These are phyloP conservation scores for Magallana nippona DNA, from an alignment of 2,888 invertebrate species.

Conservation along the genomic window DNA sequence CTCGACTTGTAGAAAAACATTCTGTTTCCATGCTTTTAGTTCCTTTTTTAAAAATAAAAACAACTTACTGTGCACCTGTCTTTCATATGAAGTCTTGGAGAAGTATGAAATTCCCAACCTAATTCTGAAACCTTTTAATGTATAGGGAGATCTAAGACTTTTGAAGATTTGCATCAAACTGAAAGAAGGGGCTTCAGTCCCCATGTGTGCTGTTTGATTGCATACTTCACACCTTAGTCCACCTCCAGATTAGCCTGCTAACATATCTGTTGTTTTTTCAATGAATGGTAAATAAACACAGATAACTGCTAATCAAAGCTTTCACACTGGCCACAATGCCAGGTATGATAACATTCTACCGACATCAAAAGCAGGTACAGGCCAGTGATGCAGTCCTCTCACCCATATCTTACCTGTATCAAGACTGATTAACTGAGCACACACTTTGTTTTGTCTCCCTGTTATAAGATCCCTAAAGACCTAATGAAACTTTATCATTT, in stretches of 20 bases:
- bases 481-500: not conserved
- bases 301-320: conserved; percentile 35
- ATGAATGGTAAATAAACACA: conserved; percentile 31
- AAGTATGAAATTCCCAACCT: not conserved
- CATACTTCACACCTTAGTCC: conserved; percentile 10
- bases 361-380: not conserved
- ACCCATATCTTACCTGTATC: conserved; percentile 18
- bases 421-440: conserved; percentile 20
- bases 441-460: conserved; percentile 1
- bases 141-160: conserved; percentile 4
- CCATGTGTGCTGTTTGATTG: conserved; percentile 2
- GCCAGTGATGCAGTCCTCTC: conserved; percentile 9
- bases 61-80: conserved; percentile 9
- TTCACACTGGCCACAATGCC: conserved; percentile 26
- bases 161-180: conserved; percentile 17
- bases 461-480: conserved; percentile 4
- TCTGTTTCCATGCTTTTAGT: not conserved
- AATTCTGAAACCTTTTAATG: not conserved
- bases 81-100: not conserved
- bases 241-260: conserved; percentile 18
- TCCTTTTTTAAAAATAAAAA: not conserved
- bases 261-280: conserved; percentile 46
- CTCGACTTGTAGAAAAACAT: too few species aligned
- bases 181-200: conserved; percentile 5
- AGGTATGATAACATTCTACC: conserved; percentile 19